Evolutionary conservation across 2,797 vertebrate genomes (phyloP), one percentile per base, ranked within the genome.

Genomic region (Champsocephalus gunnari): DNA sequence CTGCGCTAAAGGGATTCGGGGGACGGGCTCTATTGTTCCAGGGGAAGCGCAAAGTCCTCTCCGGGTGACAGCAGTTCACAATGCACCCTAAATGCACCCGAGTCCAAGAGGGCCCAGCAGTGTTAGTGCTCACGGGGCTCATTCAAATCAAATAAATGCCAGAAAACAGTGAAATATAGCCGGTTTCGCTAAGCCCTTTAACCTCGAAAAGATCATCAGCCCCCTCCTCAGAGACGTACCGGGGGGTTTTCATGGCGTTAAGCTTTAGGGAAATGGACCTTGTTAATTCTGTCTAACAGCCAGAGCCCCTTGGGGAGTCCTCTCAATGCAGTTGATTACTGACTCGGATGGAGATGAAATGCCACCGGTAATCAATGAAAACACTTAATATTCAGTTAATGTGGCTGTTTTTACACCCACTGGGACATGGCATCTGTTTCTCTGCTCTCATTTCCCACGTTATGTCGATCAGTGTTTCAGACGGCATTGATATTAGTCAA

Each of bases 11-110:
- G 80, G 82, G 87, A 82, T 85, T 83, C 83, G 69, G 66, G 50
- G 82, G 86, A 75, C 82, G 55, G 71, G 24, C 73, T 87, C 89
- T 88, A 91, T 93, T 94, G 92, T 93, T 92, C 71, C 82, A 48
- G 45, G 75, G 53, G 71, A 71, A 85, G 71, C 80, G 79, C 84
- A 83, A 77, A 81, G 85, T 88, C 92, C 87, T 90, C 63, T 5
- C 71, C 3, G 84, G 73, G 69, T 64, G 82, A 82, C 83, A 4
- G 64, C 54, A 2, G 81, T 77, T 68, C 78, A 90, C 88, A 92
- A 84, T 75, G 78, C 90, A 51, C 54, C 81, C 74, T 82, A 59
- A 75, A 87, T 82, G 71, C 80, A 81, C 83, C 59, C 58, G 66
- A 66, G 83, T 75, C 82, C 68, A 21, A 71, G 78, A 61, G 55